phyloP scores from a whole-genome alignment of 53 echinoderm and acorn worm genomes.

The Temnopleurus reevesii region DNA sequence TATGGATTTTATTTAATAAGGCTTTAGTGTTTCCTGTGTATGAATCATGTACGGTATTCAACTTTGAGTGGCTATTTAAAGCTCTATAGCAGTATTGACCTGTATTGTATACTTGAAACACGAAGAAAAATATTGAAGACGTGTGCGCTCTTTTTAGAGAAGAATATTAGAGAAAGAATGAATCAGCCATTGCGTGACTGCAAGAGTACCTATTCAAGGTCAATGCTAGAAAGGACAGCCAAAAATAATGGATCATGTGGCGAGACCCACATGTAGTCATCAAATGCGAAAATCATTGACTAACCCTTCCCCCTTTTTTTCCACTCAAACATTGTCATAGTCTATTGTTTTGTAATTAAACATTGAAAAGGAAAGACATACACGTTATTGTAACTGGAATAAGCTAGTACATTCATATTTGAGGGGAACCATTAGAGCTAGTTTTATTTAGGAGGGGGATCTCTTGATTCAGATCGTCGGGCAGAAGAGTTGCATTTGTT shows the following conservation, averaged over 20 bases:
- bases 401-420: too few species aligned
- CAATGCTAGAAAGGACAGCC: conserved; percentile 20
- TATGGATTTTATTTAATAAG: background rate
- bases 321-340: background rate
- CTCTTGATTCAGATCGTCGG: too few species aligned
- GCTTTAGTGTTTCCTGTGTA: background rate
- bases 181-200: conserved; percentile 36
- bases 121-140: background rate
- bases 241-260: conserved; percentile 40
- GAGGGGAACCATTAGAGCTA: too few species aligned
- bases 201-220: conserved; percentile 32
- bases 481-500: too few species aligned
- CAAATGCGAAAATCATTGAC: background rate
- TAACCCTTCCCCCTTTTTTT: background rate
- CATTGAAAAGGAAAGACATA: too few species aligned
- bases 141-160: background rate
- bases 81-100: background rate
- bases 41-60: background rate
- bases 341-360: background rate
- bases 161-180: background rate
- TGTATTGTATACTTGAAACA: background rate
- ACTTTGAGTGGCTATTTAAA: background rate
- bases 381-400: too few species aligned
- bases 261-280: conserved; percentile 1
- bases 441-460: too few species aligned